Percentiles rank a stretch among this genome's conserved stretches.
Conservation (phyloP, 2,888 invertebrate genomes). For the Noctua janthina region DNA sequence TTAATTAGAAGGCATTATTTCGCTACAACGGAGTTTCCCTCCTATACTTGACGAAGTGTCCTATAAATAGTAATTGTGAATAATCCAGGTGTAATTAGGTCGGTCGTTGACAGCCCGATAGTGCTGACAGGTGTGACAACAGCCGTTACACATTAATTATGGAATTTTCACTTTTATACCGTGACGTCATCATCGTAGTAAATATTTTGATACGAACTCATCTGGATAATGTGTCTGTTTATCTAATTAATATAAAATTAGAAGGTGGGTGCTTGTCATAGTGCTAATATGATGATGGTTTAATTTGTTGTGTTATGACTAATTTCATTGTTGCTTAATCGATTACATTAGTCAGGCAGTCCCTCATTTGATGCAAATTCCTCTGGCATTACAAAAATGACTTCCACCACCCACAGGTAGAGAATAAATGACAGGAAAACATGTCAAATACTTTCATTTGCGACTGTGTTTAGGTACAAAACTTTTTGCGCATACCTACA, state of each 20-base stretch:
- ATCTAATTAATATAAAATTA: constrained; percentile 5
- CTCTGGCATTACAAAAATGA: constrained; percentile 41
- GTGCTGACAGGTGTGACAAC: constrained; percentile 73
- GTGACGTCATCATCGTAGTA: constrained; percentile 57
- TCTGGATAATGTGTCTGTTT: constrained; percentile 8
- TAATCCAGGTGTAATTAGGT: constrained; percentile 80
- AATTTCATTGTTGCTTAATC: constrained; percentile 45
- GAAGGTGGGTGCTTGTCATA: constrained; percentile 23
- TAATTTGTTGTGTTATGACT: constrained; percentile 26
- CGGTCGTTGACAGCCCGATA: constrained; percentile 77
- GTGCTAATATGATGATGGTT: constrained; percentile 34
- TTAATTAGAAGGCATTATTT: constrained; percentile 61
- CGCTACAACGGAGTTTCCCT: constrained; percentile 50
- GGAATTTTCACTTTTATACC: constrained; percentile 77
- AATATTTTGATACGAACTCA: constrained; percentile 42
- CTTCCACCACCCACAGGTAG: constrained; percentile 30
- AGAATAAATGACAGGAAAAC: constrained; percentile 44
- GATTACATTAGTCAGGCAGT: constrained; percentile 36
- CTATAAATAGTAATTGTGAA: constrained; percentile 73
- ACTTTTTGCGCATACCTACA: constrained; percentile 39
- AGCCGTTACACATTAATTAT: constrained; percentile 76
- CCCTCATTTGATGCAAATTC: constrained; percentile 42
- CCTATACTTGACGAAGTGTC: constrained; percentile 47
- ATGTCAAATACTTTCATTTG: constrained; percentile 49
- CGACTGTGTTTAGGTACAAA: constrained; percentile 21